Conservation (phyloP, 2,113 vertebrate genomes). For the Cettia cetti region DNA sequence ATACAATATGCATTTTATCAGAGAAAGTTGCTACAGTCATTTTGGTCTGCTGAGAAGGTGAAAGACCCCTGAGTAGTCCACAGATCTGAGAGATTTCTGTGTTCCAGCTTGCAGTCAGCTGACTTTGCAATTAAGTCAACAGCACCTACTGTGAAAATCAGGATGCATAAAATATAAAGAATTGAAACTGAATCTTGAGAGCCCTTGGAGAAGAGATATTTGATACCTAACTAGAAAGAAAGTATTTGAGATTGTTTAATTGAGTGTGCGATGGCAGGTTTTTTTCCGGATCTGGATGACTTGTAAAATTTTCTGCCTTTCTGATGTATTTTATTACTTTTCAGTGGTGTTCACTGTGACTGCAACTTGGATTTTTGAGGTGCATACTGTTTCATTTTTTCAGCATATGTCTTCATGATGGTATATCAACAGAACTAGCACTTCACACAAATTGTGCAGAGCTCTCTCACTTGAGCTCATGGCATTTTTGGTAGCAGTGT, state of each 20-base stretch:
- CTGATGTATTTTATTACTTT: background rate
- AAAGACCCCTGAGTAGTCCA: background rate
- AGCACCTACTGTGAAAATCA: background rate
- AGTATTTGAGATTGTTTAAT: background rate
- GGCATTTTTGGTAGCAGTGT: background rate
- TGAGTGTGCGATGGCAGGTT: background rate
- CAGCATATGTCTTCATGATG: background rate
- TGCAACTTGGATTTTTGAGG: background rate
- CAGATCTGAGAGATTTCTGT: background rate
- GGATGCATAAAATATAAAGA: background rate
- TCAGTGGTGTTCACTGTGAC: background rate
- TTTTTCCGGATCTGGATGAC: background rate
- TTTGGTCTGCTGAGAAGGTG: background rate
- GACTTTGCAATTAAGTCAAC: background rate
- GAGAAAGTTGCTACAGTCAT: background rate
- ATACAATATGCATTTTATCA: background rate
- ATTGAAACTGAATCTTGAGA: background rate
- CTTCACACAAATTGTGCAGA: background rate
- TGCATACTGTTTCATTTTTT: background rate
- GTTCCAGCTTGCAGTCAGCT: background rate
- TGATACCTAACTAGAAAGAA: background rate
- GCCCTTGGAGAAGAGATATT: background rate
- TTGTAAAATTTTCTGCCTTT: background rate
- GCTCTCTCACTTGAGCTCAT: background rate
- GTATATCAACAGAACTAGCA: background rate